phyloP scores from a whole-genome alignment of 37 sponge, comb jelly and placozoan genomes.

The Crambe crambe region DNA sequence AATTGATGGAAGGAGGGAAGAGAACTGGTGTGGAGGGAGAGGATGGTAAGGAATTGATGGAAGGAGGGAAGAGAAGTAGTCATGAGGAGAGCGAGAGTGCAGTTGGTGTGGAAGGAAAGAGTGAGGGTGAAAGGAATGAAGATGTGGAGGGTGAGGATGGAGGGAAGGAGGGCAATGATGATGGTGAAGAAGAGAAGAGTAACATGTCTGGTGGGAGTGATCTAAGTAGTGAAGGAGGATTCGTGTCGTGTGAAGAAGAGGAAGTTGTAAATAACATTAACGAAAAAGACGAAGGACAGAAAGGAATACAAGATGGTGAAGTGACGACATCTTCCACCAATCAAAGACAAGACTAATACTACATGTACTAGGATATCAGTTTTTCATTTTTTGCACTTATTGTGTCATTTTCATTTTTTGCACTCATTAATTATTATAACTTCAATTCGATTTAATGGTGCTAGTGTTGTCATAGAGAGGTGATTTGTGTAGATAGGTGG shows the following conservation, averaged over 20 bases:
- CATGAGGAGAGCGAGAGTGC: background rate
- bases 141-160: background rate
- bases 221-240: background rate
- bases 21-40: background rate
- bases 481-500: too few species aligned
- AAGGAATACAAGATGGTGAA: too few species aligned
- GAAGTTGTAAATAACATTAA: too few species aligned
- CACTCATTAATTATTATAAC: too few species aligned
- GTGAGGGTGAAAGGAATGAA: background rate
- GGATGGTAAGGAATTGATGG: background rate
- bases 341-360: too few species aligned
- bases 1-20: background rate
- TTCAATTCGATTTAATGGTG: too few species aligned
- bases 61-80: background rate
- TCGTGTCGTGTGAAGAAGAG: background rate
- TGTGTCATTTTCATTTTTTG: too few species aligned
- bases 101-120: background rate
- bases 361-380: too few species aligned
- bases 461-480: too few species aligned
- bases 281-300: background rate
- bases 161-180: background rate
- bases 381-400: too few species aligned
- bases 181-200: background rate
- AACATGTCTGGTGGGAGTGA: background rate
- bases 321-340: too few species aligned